Percentiles rank a stretch among this genome's conserved stretches.
These are phyloP conservation scores for Acanthurus lineatus DNA, from an alignment of 2,797 vertebrate genomes.

Conservation along the genomic window DNA sequence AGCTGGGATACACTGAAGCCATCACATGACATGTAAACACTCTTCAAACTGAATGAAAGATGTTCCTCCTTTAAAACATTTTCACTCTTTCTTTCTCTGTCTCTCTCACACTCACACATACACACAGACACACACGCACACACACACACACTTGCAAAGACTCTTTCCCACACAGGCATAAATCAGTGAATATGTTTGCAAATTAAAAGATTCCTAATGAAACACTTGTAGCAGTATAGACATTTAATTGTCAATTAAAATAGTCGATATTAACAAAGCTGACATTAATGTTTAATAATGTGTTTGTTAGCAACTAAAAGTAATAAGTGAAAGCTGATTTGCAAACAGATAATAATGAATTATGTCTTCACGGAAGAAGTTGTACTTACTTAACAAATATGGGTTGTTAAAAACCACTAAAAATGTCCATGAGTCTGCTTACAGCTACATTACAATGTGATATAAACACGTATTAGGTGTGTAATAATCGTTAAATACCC, in stretches of 20 bases:
- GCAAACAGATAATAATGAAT: background rate
- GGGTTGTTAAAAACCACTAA: too few relatives aligned
- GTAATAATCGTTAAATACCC: background rate
- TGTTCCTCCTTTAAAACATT: background rate
- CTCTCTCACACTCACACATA: background rate
- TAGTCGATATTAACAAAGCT: background rate
- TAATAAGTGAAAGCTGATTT: background rate
- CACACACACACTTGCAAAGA: background rate
- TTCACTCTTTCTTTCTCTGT: background rate
- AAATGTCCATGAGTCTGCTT: background rate
- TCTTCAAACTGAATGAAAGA: slow-evolving; percentile 32
- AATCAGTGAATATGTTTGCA: background rate
- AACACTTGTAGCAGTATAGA: background rate
- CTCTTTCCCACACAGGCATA: background rate
- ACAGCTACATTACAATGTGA: background rate
- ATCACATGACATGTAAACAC: slow-evolving; percentile 32
- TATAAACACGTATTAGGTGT: background rate
- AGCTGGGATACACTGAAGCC: slow-evolving; percentile 15
- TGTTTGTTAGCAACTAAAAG: background rate
- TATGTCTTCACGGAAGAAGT: too few relatives aligned
- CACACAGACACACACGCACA: background rate
- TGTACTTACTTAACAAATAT: too few relatives aligned
- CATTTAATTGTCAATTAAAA: background rate
- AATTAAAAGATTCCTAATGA: background rate
- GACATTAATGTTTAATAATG: background rate